phyloP scores from a whole-genome alignment of 2,888 invertebrate genomes.

The Lasioglossum leucozonium region DNA sequence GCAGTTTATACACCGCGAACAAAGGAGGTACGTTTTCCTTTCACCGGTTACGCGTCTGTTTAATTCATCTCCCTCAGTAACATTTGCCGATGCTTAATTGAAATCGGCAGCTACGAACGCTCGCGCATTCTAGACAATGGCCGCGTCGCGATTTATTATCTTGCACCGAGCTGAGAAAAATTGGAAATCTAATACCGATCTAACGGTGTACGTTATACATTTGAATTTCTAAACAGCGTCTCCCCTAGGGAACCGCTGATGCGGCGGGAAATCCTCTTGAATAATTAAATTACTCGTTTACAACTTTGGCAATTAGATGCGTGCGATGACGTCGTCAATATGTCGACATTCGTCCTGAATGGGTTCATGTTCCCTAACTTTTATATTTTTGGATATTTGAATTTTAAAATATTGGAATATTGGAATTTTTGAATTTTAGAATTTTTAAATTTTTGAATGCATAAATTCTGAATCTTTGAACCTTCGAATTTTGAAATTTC shows the following conservation, averaged over 20 bases:
- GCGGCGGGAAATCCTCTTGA: neutral
- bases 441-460: neutral
- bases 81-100: conserved; percentile 61
- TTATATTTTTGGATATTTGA: neutral
- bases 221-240: neutral
- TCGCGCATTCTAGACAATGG: conserved; percentile 32
- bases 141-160: conserved; percentile 38
- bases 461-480: neutral
- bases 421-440: neutral
- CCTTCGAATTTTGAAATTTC: neutral
- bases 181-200: neutral
- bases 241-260: neutral
- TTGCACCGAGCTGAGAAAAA: conserved; percentile 9
- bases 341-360: neutral
- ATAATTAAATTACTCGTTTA: neutral
- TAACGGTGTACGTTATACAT: neutral
- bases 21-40: conserved; percentile 60
- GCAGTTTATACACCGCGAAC: conserved; percentile 28
- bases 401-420: too few species aligned
- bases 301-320: neutral
- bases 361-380: fast-evolving
- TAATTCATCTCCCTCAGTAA: conserved; percentile 56
- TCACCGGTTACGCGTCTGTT: conserved; percentile 47
- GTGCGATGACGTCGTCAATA: neutral
- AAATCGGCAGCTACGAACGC: conserved; percentile 53